phyloP scores from a whole-genome alignment of 2,797 vertebrate species.

The Heterohyrax brucei region DNA sequence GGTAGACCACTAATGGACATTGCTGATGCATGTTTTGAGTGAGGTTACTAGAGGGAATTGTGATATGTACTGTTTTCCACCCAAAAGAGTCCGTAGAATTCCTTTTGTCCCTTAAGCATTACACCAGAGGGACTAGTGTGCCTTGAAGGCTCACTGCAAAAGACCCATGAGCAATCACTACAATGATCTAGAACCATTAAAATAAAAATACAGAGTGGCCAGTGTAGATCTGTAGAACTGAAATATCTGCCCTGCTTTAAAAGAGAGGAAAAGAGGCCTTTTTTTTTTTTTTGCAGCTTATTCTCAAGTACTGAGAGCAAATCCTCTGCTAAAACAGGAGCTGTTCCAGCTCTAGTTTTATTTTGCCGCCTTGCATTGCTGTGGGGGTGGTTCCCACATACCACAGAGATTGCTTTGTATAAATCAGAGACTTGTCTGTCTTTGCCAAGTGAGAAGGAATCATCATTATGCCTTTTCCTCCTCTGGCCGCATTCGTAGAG shows the following conservation, averaged over 20 bases:
- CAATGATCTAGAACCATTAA: constrained; percentile 34
- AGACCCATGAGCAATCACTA: constrained; percentile 36
- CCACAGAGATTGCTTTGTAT: constrained; percentile 62
- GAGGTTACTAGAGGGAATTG: not conserved
- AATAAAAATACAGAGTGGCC: constrained; percentile 41
- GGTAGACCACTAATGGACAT: not conserved
- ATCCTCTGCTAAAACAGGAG: constrained; percentile 17
- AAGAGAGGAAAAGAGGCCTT: constrained; percentile 39
- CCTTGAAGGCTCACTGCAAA: not conserved
- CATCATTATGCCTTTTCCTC: not conserved
- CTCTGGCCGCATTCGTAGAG: not conserved
- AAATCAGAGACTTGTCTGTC: constrained; percentile 41
- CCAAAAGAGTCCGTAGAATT: not conserved
- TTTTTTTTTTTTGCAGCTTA: not conserved
- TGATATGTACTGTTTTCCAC: not conserved
- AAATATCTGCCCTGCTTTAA: constrained; percentile 17
- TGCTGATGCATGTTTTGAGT: not conserved
- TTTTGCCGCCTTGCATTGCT: constrained; percentile 10
- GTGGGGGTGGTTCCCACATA: not conserved
- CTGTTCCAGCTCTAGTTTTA: constrained; percentile 56
- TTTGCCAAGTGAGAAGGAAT: not conserved
- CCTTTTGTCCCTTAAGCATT: not conserved
- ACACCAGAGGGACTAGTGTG: not conserved
- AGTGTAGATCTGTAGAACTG: not conserved
- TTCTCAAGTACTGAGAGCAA: not conserved